Evolutionary conservation across 2,113 vertebrate genomes (phyloP).

Genomic region (Centrocercus urophasianus): DNA sequence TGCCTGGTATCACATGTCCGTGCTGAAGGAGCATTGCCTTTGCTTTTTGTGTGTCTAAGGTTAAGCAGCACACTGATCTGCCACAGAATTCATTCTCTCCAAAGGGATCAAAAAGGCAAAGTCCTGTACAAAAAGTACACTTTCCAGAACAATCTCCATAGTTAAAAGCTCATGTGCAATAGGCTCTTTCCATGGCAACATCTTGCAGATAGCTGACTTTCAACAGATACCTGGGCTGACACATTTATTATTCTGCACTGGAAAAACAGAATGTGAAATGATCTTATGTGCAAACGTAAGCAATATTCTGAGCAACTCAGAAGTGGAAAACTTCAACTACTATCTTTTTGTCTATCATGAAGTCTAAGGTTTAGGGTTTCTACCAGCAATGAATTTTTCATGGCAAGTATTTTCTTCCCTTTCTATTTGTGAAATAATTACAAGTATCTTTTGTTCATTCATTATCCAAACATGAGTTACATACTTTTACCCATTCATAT

Average conservation of each 20-base stretch:
- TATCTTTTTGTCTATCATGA: neutral
- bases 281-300: neutral
- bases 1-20: neutral
- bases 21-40: neutral
- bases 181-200: neutral
- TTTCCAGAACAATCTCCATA: neutral
- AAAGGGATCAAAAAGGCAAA: neutral
- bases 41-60: neutral
- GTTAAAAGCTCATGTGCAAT: neutral
- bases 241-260: neutral
- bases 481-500: neutral
- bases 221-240: neutral
- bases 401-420: neutral
- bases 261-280: neutral
- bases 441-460: neutral
- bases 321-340: neutral
- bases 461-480: neutral
- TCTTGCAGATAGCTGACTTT: slow-evolving; percentile 34
- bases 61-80: neutral
- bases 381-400: neutral
- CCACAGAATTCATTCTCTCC: neutral
- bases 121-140: neutral
- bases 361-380: neutral
- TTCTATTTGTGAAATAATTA: neutral
- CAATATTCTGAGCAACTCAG: neutral